phyloP scores from a whole-genome alignment of 1,140 invertebrate species.

The Calephelis virginiensis region DNA sequence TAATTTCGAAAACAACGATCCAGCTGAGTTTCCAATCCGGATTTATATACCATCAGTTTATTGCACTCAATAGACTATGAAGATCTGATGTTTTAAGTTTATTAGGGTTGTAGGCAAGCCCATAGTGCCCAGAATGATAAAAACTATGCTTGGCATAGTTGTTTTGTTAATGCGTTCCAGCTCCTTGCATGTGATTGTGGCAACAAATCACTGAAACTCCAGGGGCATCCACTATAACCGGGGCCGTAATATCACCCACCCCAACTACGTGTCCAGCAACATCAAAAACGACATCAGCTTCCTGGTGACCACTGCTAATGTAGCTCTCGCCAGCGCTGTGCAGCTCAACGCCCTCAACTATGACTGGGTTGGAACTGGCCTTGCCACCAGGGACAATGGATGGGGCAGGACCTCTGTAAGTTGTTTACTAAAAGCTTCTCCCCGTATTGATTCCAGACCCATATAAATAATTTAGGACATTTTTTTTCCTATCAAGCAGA shows the following conservation, averaged over 20 bases:
- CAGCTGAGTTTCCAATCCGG: too few species aligned
- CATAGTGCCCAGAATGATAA: too few species aligned
- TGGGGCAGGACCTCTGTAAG: constrained; percentile 48
- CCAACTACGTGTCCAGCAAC: constrained; percentile 27
- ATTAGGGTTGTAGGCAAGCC: too few species aligned
- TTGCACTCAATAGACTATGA: too few species aligned
- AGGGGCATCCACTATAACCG: constrained; percentile 37
- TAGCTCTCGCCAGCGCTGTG: constrained; percentile 28
- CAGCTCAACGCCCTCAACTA: constrained; percentile 29
- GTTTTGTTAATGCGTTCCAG: constrained; percentile 24
- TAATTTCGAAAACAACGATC: too few species aligned
- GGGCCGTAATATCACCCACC: constrained; percentile 37
- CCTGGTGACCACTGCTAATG: constrained; percentile 33
- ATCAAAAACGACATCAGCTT: constrained; percentile 50
- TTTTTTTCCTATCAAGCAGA: too few species aligned
- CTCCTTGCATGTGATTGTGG: constrained; percentile 39
- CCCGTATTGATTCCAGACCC: too few species aligned
- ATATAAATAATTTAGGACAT: too few species aligned
- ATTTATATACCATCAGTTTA: too few species aligned
- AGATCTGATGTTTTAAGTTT: too few species aligned
- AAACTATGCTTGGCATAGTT: too few species aligned
- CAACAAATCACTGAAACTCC: constrained; percentile 42
- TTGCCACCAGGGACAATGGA: constrained; percentile 37
- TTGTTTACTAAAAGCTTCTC: neutral
- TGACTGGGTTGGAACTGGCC: constrained; percentile 32